Base-by-base conservation (phyloP, 2,113 vertebrate genomes). In the Dermatemys mawii region DNA sequence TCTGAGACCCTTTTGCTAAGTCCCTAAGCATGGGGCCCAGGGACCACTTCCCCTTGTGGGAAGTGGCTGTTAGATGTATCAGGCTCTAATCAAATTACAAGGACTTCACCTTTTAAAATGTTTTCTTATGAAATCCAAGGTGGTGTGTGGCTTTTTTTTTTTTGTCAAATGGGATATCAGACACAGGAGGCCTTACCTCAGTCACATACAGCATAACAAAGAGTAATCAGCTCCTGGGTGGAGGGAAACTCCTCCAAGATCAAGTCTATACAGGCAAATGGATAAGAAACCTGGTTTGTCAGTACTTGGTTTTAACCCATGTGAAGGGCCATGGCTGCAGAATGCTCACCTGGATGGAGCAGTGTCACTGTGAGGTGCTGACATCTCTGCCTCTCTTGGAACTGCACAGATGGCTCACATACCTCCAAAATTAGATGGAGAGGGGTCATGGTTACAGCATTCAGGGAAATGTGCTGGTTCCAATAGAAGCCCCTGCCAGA, bases 401-500 rank as follows among this genome's bases (percentile, higher is more conserved):
- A 16, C 81, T 89, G 70, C 51, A 87, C 13, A 2, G 11, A 11
- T 24, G 4, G 17, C 19, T 63, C 44, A 60, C 8, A 81, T 57
- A 86, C 55, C 3, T 76, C 83, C 35, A 38, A 79, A 84, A 50
- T 44, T 2, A 0, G 21, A 5, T 60, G 57, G 60, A 89, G 50
- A 82, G 35, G 12, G 86, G 19, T 11, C 3, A 26, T 22, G 87
- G 51, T 1, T 44, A 60, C 83, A 93, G 86, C 11, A 73, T 94
- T 53, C 2, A 38, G 38, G 81, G 78, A 70, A 4, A 16, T 38
- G 5, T 60, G 22, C 5, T 73, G 3, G 11, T 89, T 96, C 87
- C 87, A 88, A 4, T 92, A 83, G 67, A 35, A 94, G 91, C 87
- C 76, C 94, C 83, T 95, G 92, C 93, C 93, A 95, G 29, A 32